Evolutionary conservation across 2,888 invertebrate genomes (phyloP), one percentile per base, ranked within the genome.

Genomic region (Epirrhoe alternata): DNA sequence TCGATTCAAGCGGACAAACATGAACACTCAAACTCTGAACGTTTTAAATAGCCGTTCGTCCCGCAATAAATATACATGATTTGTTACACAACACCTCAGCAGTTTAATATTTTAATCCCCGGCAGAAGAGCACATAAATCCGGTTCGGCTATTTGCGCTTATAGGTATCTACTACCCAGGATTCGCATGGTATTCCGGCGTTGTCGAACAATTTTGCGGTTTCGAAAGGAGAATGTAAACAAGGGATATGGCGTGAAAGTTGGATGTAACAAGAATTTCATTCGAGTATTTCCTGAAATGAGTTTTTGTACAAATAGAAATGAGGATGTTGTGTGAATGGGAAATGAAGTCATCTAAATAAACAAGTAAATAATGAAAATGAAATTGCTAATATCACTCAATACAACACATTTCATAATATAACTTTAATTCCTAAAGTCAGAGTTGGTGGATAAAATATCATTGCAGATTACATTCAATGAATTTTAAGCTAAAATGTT

Each of bases 31-130:
- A 42, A 1, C 4, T 42, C 12, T 42, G 12, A 6, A 12, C n/a
- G n/a, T 30, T 51, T 30, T 30, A 35, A 30, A 12, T 17, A 42
- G 10, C 38, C 24, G n/a, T 38, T 35, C 12, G 58, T 24, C 33
- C 17, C 17, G 24, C 58, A 17, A 49, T 50, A 14, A 61, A 61
- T 55, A 61, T 33, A 47, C 31, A 55, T 62, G 66, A 64, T 62
- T 62, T 62, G 35, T 61, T 49, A 24, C 61, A 38, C 56, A 64
- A 71, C 68, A 71, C 70, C 69, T 71, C 70, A 71, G 73, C 74
- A 69, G 62, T 70, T 73, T 73, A 67, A 72, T 67, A 72, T 68
- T 71, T 72, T 75, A 75, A 75, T 75, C 70, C 70, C 50, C 59
- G 56, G 63, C 59, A 67, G 30, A 59, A 68, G 47, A 70, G 69